Conservation (phyloP, 2,113 vertebrate genomes). For the Microcebus griseorufus region DNA sequence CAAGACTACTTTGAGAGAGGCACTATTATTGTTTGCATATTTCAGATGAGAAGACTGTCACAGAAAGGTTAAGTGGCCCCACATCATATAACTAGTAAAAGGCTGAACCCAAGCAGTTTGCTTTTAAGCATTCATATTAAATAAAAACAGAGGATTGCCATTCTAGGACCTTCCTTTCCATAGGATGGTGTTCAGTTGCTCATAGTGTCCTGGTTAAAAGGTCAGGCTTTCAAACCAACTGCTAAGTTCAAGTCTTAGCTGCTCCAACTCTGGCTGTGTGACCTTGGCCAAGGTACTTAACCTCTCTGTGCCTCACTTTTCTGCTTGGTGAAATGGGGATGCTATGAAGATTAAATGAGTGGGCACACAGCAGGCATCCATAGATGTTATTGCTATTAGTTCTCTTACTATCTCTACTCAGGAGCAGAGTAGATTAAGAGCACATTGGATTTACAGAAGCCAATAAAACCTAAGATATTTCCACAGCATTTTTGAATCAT, state of each 20-base stretch:
- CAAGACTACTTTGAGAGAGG: background rate
- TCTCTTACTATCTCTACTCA: background rate
- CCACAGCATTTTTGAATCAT: background rate
- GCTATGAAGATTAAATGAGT: background rate
- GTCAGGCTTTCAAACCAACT: background rate
- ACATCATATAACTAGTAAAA: background rate
- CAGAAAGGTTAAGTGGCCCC: background rate
- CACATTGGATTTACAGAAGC: background rate
- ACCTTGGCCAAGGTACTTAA: background rate
- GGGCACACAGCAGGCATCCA: background rate
- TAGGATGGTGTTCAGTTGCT: background rate
- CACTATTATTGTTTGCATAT: background rate
- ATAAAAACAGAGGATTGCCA: background rate
- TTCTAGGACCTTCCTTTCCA: background rate
- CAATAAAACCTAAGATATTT: background rate
- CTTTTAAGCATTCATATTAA: background rate
- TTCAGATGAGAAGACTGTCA: background rate
- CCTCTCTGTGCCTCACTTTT: background rate
- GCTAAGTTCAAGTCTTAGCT: background rate
- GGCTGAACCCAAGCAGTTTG: background rate
- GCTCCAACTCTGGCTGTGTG: background rate
- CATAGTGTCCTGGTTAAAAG: background rate
- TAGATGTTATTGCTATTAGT: background rate
- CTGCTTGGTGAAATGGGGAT: background rate
- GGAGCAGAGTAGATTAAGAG: background rate